Base-by-base conservation (phyloP, 2,888 invertebrate genomes). In the Polydrusus cervinus region DNA sequence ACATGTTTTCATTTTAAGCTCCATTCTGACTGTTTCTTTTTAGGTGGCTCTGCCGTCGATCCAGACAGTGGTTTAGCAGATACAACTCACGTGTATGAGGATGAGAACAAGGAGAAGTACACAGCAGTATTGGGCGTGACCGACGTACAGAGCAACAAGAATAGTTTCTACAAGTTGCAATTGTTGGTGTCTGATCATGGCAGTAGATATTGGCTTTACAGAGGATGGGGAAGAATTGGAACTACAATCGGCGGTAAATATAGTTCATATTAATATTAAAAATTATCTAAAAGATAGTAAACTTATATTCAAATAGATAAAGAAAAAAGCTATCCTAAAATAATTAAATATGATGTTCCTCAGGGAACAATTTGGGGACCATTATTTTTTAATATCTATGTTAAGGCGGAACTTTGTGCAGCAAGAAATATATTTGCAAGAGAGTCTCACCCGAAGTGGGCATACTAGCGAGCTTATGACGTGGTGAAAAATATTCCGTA, bases 141-240 rank as follows among this genome's bases (percentile, higher is more conserved):
- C 0, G 97, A 99, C 85, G 90, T 99, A 38, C 93, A 95, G 78
- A 89, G 89, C 0, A 94, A 95, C 80, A 95, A 93, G 85, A 99
- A 99, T 88, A 97, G 97, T 1, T 99, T 90, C 87, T 99, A 99
- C 88, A 99, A 98, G 85, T 82, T 99, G 66, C 99, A 99, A 86
- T 87, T 98, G 61, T 88, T 99, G 66, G 91, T 97, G 84, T 88
- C 92, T 3, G 96, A 98, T 84, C 87, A 84, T 0, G 87, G 86
- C 18, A 88, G 89, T 11, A 89, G 87, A 89, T 95, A 88, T 78
- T 87, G 86, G 88, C 83, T 86, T 69, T 86, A 86, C 68, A 82
- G 97, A 14, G 90, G 97, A 0, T 99, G 99, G 99, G 99, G 99
- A 11, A 91, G 99, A 74, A 97, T 98, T 80, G 98, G 99, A 5